These are phyloP conservation scores for Sparidentex hasta DNA, from an alignment of 2,797 vertebrate genomes.

Conservation along the genomic window DNA sequence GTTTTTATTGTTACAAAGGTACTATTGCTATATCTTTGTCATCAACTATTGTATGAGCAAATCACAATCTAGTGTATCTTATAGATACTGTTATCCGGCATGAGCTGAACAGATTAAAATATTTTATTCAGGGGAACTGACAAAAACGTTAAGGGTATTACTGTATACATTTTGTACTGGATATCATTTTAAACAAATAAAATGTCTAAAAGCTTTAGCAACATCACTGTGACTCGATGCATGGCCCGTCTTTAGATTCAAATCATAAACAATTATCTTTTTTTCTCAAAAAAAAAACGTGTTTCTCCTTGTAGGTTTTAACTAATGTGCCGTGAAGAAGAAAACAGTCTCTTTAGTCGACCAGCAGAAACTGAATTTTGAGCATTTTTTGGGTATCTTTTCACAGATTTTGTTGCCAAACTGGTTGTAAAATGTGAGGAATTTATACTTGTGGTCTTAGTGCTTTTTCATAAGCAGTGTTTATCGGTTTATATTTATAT, in stretches of 20 bases:
- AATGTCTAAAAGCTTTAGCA: conserved; percentile 63
- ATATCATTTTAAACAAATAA: conserved; percentile 97
- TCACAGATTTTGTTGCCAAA: too few species aligned
- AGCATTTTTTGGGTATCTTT: too few species aligned
- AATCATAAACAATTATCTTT: too few species aligned
- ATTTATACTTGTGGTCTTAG: background rate
- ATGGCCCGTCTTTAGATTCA: background rate
- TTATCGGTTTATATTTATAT: background rate
- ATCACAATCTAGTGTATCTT: conserved; percentile 97
- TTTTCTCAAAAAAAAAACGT: too few species aligned
- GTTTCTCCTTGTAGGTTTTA: background rate
- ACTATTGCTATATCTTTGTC: conserved; percentile 93
- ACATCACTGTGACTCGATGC: background rate
- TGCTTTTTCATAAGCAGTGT: background rate
- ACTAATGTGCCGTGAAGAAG: too few species aligned
- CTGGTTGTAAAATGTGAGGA: too few species aligned
- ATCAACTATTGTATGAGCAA: conserved; percentile 88
- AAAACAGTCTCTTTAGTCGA: too few species aligned
- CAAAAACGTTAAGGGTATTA: conserved; percentile 88
- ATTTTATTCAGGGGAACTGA: conserved; percentile 93
- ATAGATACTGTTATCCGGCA: conserved; percentile 98
- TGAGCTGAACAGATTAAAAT: conserved; percentile 92
- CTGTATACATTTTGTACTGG: conserved; percentile 98
- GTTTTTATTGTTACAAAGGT: conserved; percentile 94
- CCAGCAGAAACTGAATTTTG: background rate